Conservation (phyloP, 2,797 vertebrate species). For the Limosa lapponica region DNA sequence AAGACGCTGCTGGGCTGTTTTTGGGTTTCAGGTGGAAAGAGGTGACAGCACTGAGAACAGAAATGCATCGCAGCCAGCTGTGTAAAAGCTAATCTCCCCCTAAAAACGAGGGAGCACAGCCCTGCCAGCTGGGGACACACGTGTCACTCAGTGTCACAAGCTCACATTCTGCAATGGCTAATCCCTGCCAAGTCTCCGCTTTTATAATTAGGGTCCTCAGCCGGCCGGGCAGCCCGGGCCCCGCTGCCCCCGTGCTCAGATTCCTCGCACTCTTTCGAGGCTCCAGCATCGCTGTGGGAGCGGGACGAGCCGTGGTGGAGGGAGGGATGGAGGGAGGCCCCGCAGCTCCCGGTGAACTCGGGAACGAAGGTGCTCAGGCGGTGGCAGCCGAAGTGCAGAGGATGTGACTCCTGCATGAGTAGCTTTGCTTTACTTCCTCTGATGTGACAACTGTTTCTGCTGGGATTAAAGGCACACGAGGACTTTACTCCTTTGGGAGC, state of each 20-base stretch:
- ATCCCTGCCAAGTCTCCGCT: neutral
- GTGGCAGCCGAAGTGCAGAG: neutral
- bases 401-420: slow-evolving; percentile 3
- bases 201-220: neutral
- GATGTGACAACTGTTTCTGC: neutral
- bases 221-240: neutral
- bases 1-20: neutral
- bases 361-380: rapidly evolving
- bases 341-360: rapidly evolving
- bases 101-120: neutral
- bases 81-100: neutral
- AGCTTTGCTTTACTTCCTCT: neutral
- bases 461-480: neutral
- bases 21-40: neutral
- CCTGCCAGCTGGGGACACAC: neutral
- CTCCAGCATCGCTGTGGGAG: rapidly evolving
- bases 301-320: rapidly evolving
- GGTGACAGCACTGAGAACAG: neutral
- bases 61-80: neutral
- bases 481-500: neutral
- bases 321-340: neutral
- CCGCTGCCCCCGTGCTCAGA: rapidly evolving
- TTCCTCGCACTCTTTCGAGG: neutral
- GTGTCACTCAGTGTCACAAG: neutral
- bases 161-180: neutral